phyloP scores from a whole-genome alignment of 2,797 vertebrate genomes.

The Anguilla megastoma region DNA sequence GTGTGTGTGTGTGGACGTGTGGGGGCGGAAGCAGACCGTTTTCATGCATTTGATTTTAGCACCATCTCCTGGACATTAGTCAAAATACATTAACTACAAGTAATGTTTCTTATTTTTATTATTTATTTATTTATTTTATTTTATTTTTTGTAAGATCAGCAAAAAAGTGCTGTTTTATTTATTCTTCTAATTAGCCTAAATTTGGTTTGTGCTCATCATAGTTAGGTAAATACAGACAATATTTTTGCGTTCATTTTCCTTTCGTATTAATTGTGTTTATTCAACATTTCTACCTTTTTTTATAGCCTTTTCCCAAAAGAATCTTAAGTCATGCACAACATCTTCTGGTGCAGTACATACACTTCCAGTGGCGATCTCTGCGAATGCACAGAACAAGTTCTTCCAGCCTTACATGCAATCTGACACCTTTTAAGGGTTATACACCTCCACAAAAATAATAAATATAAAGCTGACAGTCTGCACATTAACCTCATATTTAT shows the following conservation, averaged over 20 bases:
- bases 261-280: too few species aligned
- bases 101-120: neutral
- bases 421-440: neutral
- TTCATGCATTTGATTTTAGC: neutral
- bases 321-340: neutral
- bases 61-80: neutral
- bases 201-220: too few species aligned
- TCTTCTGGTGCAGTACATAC: slow-evolving; percentile 10
- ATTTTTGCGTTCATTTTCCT: too few species aligned
- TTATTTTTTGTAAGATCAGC: too few species aligned
- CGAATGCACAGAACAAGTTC: neutral
- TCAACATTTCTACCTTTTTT: too few species aligned
- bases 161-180: too few species aligned
- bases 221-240: too few species aligned
- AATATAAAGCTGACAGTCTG: neutral
- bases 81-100: neutral
- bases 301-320: too few species aligned
- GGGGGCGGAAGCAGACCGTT: neutral
- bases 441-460: neutral
- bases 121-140: too few species aligned
- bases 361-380: slow-evolving; percentile 36
- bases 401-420: neutral
- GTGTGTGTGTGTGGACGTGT: neutral
- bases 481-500: neutral
- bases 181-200: too few species aligned